phyloP scores from a whole-genome alignment of 1,140 invertebrate genomes.

The Bombus sylvicola region DNA sequence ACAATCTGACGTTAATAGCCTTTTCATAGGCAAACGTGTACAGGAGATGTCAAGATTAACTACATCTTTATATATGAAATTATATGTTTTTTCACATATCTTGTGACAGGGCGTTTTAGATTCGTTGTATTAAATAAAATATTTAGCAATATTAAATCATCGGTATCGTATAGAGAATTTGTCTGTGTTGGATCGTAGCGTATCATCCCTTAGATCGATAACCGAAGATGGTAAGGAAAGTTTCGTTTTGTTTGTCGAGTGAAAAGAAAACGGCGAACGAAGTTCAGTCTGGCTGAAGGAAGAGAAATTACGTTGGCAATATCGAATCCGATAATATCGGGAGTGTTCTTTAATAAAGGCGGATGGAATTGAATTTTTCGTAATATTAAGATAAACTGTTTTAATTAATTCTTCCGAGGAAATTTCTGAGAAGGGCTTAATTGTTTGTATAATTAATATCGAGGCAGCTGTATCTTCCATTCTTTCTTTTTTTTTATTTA shows the following conservation, averaged over 20 bases:
- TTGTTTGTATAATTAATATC: slow-evolving; percentile 28
- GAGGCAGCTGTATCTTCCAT: not conserved
- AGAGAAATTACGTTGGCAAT: slow-evolving; percentile 15
- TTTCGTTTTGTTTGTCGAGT: slow-evolving; percentile 14
- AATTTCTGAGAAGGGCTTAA: not conserved
- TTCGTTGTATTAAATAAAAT: not conserved
- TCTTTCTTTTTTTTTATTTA: not conserved
- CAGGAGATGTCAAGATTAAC: too few relatives aligned
- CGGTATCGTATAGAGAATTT: not conserved
- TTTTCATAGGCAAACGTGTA: too few relatives aligned
- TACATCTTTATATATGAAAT: too few relatives aligned
- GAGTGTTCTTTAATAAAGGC: not conserved
- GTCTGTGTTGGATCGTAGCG: too few relatives aligned
- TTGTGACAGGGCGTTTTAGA: too few relatives aligned
- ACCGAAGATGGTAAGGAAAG: slow-evolving; percentile 16
- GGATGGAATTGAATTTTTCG: slow-evolving; percentile 19
- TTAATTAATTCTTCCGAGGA: not conserved
- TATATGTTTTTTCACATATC: too few relatives aligned
- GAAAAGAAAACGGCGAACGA: slow-evolving; percentile 3
- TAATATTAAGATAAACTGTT: slow-evolving; percentile 3
- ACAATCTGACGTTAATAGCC: too few relatives aligned
- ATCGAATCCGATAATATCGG: not conserved
- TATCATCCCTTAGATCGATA: not conserved
- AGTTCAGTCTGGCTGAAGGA: not conserved
- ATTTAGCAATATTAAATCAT: not conserved